Base-by-base conservation (phyloP, 2,797 vertebrate genomes). In the Sebastiscus tertius region DNA sequence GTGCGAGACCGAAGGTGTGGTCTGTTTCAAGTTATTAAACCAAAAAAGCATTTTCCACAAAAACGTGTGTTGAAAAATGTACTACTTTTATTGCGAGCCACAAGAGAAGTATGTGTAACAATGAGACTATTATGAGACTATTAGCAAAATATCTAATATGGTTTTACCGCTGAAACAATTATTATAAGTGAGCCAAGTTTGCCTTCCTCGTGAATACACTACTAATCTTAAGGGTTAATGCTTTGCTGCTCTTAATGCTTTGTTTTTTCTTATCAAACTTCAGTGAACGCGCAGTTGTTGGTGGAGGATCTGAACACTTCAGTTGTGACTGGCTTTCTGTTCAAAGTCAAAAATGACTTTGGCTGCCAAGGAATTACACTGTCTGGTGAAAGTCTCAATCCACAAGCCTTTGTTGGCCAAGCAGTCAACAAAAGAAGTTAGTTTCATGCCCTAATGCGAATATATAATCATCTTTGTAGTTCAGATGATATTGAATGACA, bases 371-470 rank as follows among this genome's bases (percentile, higher is more conserved):
- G 73, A 81, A 77, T 90, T 33, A 88, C 72, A 90, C 76, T 76
- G 89, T 86, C 87, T 88, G 72, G 66, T 84, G 81, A 82, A 88
- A 90, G 62, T 79, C 74, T 85, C 66, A 83, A 68, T 85, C 71
- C 46, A 24, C 71, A 72, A 82, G 29, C 54, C 39, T 12, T 27
- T 65, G 55, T 65, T 79, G 76, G 67, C 79, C 34, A 34, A 67
- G 46, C 46, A 49, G 46, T 49, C 46, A 33, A 80, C 66, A 79
- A 84, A 77, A 83, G 18, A 72, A 67, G 60, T 59, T 13, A 54
- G 13, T 65, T 87, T 83, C 36, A 77, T 79, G 75, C 39, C 54
- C 14, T 67, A 58, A 78, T 80, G 81, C 84, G 61, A 72, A 84
- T 72, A 86, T 76, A 76, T 65, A 82, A 82, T 84, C 69, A 78